Percentiles rank a stretch among this genome's conserved stretches.
Evolutionary conservation across 2,888 invertebrate species (phyloP).

Genomic region (Caenorhabditis angaria): DNA sequence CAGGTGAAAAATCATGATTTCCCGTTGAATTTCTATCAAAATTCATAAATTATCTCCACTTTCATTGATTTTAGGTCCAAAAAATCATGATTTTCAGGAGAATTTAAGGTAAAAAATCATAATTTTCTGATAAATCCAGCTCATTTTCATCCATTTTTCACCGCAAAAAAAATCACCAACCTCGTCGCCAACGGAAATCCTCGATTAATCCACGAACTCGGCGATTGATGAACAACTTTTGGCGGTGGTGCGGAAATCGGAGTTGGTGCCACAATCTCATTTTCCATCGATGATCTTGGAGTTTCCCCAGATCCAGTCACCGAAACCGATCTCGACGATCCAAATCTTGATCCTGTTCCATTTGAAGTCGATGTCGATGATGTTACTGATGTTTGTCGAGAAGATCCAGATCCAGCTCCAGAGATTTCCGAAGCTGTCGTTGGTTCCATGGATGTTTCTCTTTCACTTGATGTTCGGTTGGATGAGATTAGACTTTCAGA

Average conservation of each 20-base stretch:
- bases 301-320: conserved; percentile 12
- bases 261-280: conserved; percentile 43
- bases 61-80: background rate
- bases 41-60: background rate
- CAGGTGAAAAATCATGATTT: too few species aligned
- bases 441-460: conserved; percentile 24
- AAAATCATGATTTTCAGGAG: too few species aligned
- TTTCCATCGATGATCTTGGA: conserved; percentile 22
- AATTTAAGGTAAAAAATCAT: too few species aligned
- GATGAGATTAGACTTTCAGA: conserved; percentile 30
- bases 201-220: conserved; percentile 55
- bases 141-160: too few species aligned
- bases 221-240: conserved; percentile 45
- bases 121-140: too few species aligned
- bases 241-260: conserved; percentile 37
- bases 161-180: conserved; percentile 8
- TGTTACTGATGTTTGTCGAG: background rate
- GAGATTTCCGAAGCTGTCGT: background rate
- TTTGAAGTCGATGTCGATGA: background rate
- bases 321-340: conserved; percentile 11
- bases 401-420: too few species aligned
- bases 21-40: conserved; percentile 28
- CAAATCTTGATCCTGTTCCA: conserved; percentile 15
- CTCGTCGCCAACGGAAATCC: conserved; percentile 49
- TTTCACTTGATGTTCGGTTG: conserved; percentile 23